Evolutionary conservation across 1,140 invertebrate species (phyloP), one percentile per base, ranked within the genome.

Genomic region (Drosophila murphyi): DNA sequence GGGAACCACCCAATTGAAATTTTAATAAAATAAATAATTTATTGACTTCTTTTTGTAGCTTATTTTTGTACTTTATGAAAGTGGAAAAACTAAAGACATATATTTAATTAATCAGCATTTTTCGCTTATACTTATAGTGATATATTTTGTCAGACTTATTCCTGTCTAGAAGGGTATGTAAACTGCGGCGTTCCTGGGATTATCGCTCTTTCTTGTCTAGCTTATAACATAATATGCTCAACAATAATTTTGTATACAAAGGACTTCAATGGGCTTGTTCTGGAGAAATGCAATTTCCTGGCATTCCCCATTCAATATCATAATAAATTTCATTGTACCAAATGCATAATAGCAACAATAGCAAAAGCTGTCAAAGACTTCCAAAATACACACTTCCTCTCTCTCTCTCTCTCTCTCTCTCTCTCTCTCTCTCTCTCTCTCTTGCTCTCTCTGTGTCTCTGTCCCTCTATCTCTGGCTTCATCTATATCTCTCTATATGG

Each of bases 341-440:
- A 73, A 73, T 73, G 47, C 56, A 45, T 61, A 73, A 73, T 69
- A 73, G 60, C 70, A 55, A 69, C 28, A 51, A 61, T 68, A 41
- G 20, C 70, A 43, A 54, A 55, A 73, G 34, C 71, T 73, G 64
- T 69, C 64, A 55, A 48, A 51, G 28, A 56, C 41, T 59, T 55
- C 47, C 28, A 43, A 28, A 55, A 61, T 20, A 20, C 51, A 56
- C 20, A 39, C 54, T 55, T 55, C 28, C 34, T 47, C 56, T 31
- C 34, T 29, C 7, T 10, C 45, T 28, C n/a, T n/a, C 20, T 34
- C 7, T 29, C 32, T 34, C 39, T 8, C 6, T 32, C 8, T 52
- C 20, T 47, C n/a, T 37, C 45, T 32, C 37, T 37, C 37, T 50
- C 8, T 7, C 12, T 12, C 12, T 12, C 12, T 12, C 12, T 12